Evolutionary conservation across 2,113 vertebrate genomes (phyloP).

Genomic region (Eulemur rufifrons): DNA sequence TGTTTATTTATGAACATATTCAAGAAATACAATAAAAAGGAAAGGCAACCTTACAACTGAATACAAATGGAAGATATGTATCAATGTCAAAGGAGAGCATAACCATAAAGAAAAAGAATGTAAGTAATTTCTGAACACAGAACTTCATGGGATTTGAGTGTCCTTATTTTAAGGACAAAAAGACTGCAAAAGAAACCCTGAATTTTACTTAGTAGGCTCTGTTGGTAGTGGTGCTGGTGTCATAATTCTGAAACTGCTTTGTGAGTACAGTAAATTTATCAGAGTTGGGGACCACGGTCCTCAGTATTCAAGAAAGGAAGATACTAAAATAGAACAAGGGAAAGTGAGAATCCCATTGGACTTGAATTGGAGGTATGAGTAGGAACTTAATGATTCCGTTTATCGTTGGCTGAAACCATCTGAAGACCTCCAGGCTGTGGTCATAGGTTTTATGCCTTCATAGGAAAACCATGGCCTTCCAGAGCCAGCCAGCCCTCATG

Average conservation of each 20-base stretch:
- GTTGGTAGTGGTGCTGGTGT: not conserved
- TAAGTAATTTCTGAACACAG: not conserved
- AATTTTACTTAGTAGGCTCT: not conserved
- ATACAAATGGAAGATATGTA: not conserved
- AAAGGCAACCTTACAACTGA: not conserved
- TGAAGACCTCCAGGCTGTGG: not conserved
- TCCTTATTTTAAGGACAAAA: not conserved
- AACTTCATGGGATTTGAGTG: not conserved
- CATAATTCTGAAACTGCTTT: not conserved
- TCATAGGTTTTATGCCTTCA: not conserved
- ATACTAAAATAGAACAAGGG: not conserved
- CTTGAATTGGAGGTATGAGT: not conserved
- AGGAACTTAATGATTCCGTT: not conserved
- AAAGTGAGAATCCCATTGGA: not conserved
- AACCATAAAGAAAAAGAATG: not conserved
- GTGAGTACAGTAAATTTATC: no score
- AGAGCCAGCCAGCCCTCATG: not conserved
- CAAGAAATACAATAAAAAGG: not conserved
- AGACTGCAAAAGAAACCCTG: not conserved
- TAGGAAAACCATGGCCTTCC: not conserved
- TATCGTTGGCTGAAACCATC: not conserved
- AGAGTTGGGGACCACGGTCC: not conserved
- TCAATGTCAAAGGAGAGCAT: not conserved
- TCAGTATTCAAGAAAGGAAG: not conserved
- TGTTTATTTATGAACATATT: not conserved